Base-by-base conservation (phyloP, 1,140 invertebrate species). In the Probaryconus sp. region DNA sequence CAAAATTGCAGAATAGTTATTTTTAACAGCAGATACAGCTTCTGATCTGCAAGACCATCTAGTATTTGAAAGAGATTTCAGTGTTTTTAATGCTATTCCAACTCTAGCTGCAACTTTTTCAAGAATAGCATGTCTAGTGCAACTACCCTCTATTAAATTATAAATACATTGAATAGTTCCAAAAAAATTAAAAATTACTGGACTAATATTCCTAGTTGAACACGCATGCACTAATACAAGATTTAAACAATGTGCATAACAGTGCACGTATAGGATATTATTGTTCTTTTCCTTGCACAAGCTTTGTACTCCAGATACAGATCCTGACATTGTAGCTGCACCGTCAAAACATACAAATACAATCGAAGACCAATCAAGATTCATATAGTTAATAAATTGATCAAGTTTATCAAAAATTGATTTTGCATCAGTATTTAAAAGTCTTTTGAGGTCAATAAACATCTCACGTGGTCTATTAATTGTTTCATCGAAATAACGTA, bases 191-290 rank as follows among this genome's bases (percentile, higher is more conserved):
- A 45, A 53, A n/a, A 65, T 64, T 1, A 13, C 28, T 64, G 21
- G 21, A 30, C 53, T 64, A 5, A 53, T 18, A 17, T 64, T 64
- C 17, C 53, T 47, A n/a, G 9, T 43, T 17, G 26, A 20, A 43
- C 47, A 64, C 16, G 48, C 26, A 51, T 10, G 21, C 10, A 64
- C 48, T 18, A 64, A 38, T 26, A 20, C 14, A 0, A 55, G 28
- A 48, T 67, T 67, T 5, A 67, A 55, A 38, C 50, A 67, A 42
- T 67, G 50, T 21, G 28, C 63, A 17, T 55, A 67, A 28, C 63
- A 67, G 7, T 56, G 63, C 9, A 67, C 50, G 20, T 56, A 56
- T 16, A 56, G 31, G n/a, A 56, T 42, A 20, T 33, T n/a, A 21
- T 13, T 16, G 31, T 55, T 56, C 10, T 20, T 10, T 55, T 56